Evolutionary conservation across 2,888 invertebrate genomes (phyloP).

Genomic region (Ganaspis brasiliensis): DNA sequence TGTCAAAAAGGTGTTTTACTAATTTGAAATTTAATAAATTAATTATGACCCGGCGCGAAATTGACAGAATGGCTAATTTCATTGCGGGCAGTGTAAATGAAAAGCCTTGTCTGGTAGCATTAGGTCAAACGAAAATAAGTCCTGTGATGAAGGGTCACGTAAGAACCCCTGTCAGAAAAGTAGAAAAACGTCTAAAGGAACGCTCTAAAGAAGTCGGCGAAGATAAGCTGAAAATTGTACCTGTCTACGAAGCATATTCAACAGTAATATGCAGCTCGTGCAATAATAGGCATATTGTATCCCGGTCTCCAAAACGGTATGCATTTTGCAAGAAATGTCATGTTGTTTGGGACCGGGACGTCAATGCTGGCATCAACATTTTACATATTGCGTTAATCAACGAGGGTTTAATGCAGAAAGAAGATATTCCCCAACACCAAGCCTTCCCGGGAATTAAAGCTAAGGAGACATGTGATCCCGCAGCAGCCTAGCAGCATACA

Average conservation of each 20-base stretch:
- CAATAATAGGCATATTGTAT: neutral
- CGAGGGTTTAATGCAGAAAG: neutral
- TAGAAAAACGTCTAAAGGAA: neutral
- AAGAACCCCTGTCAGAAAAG: neutral
- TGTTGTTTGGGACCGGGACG: neutral
- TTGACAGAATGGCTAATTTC: neutral
- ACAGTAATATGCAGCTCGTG: neutral
- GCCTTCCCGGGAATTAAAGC: neutral
- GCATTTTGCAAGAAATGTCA: constrained; percentile 10
- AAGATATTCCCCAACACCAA: neutral
- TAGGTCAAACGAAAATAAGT: neutral
- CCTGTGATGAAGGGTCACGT: neutral
- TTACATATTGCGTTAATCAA: neutral
- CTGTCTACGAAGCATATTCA: neutral
- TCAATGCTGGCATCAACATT: neutral
- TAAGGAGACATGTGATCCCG: neutral
- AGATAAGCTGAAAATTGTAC: neutral
- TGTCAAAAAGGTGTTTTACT: neutral
- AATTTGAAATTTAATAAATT: neutral
- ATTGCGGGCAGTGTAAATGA: neutral
- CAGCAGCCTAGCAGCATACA: constrained; percentile 4
- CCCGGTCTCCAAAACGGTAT: neutral
- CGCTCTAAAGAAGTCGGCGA: neutral
- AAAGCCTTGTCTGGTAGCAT: neutral
- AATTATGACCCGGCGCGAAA: neutral